phyloP scores from a whole-genome alignment of 2,113 vertebrate genomes.

The Chloropsis cyanopogon region DNA sequence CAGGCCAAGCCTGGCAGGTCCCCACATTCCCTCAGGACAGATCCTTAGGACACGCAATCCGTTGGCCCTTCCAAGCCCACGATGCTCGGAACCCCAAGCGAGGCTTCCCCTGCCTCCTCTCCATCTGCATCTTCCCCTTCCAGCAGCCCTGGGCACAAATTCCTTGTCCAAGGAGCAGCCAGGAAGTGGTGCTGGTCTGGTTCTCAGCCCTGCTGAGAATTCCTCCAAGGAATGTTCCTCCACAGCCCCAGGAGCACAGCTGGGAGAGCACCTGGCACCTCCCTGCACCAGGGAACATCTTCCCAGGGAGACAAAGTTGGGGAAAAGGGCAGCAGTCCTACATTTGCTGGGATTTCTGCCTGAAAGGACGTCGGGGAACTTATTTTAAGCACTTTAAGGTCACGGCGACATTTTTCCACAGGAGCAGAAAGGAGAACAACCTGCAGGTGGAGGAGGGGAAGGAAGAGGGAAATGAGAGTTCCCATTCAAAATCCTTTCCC shows the following conservation, averaged over 20 bases:
- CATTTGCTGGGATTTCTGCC: background rate
- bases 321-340: background rate
- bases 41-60: background rate
- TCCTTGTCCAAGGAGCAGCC: background rate
- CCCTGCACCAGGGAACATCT: rapidly evolving
- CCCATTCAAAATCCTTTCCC: background rate
- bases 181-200: background rate
- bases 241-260: rapidly evolving
- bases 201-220: background rate
- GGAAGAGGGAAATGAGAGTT: slow-evolving; percentile 57
- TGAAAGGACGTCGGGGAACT: background rate
- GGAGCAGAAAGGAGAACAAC: slow-evolving; percentile 30
- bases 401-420: slow-evolving; percentile 51
- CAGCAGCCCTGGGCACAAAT: background rate
- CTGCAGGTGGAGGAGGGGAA: slow-evolving; percentile 56
- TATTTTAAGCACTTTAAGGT: slow-evolving; percentile 57
- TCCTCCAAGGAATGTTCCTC: background rate
- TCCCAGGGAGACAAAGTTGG: background rate
- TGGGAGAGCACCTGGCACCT: background rate
- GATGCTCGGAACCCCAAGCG: rapidly evolving
- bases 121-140: background rate
- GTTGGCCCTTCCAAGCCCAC: background rate
- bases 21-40: background rate
- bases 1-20: background rate
- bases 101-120: background rate